These are phyloP conservation scores for Falco berigora DNA, from an alignment of 2,797 vertebrate species.

Conservation along the genomic window DNA sequence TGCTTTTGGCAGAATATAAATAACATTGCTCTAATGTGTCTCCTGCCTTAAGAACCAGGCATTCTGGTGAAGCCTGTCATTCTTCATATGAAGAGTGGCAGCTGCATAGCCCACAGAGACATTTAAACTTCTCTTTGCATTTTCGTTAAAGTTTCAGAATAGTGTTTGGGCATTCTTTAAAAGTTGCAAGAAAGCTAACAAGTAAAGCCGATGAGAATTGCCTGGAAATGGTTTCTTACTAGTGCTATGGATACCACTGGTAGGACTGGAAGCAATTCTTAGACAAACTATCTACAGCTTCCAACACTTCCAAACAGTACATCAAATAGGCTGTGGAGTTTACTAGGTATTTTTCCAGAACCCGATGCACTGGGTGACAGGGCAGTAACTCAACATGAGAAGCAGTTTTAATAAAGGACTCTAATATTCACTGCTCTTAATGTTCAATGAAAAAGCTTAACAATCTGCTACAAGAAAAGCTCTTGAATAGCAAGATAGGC, in stretches of 20 bases:
- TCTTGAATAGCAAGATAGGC: neutral
- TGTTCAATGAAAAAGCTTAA: neutral
- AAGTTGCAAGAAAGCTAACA: slow-evolving; percentile 5
- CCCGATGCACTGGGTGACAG: neutral
- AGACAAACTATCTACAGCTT: neutral
- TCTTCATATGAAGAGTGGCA: slow-evolving; percentile 45
- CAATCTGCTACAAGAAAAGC: neutral
- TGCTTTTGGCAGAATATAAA: slow-evolving; percentile 59
- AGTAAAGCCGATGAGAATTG: neutral
- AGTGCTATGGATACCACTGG: neutral
- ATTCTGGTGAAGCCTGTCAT: slow-evolving; percentile 52
- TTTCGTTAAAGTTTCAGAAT: slow-evolving; percentile 38
- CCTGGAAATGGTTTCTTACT: neutral
- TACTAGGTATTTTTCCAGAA: slow-evolving; percentile 14
- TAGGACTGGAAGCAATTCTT: slow-evolving; percentile 10
- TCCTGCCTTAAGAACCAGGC: slow-evolving; percentile 38
- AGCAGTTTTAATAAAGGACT: neutral
- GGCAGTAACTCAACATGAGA: neutral
- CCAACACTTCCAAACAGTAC: neutral
- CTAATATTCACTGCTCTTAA: neutral
- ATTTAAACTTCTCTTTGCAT: slow-evolving; percentile 40
- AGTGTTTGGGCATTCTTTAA: slow-evolving; percentile 4
- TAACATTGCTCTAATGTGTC: slow-evolving; percentile 41
- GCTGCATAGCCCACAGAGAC: slow-evolving; percentile 41
- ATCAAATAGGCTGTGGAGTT: neutral